Base-by-base conservation (phyloP, 2,888 invertebrate species). In the Brachypterus glaber region DNA sequence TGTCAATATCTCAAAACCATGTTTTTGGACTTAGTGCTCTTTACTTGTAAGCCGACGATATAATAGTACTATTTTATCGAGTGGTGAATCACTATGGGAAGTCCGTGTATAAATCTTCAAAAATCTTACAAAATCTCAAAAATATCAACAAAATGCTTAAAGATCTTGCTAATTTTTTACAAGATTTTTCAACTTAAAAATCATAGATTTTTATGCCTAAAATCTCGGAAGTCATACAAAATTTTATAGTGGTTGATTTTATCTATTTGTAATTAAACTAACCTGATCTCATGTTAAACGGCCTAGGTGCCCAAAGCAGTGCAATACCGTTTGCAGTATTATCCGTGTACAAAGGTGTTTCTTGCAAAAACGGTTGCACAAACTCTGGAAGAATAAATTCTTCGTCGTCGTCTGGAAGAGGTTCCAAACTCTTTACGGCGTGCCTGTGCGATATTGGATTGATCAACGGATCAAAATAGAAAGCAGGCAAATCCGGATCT, bases 241-340 rank as follows among this genome's bases (percentile, higher is more conserved):
- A n/a, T n/a, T n/a, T n/a, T n/a, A n/a, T 15, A 32, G 17, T 3
- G 15, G 14, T 12, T 12, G 18, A 24, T 34, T 17, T 34, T 13
- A 27, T 24, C 8, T 8, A 7, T n/a, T n/a, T n/a, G n/a, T 13
- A 30, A 30, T 14, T 33, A 30, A 32, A 16, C 47, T 59, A 57
- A 71, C 82, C 82, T 41, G 97, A 97, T 58, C 98, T 79, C 67
- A 95, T 79, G 62, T 95, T 95, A 62, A 96, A 99, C 4, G 98
- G 98, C 41, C 98, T 75, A 0, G 98, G 97, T 2, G 98, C 96
- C 97, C 96, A 97, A 36, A 97, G 64, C 37, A 97, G 68, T 1
- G 96, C 85, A 54, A 97, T 96, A 2, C 97, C 98, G 70, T 98
- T 97, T 0, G 98, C 97, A 1, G 98, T 98, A 60, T 98, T 95